Base-by-base conservation (phyloP, 2,888 invertebrate species). In the Marronus borbonicus region DNA sequence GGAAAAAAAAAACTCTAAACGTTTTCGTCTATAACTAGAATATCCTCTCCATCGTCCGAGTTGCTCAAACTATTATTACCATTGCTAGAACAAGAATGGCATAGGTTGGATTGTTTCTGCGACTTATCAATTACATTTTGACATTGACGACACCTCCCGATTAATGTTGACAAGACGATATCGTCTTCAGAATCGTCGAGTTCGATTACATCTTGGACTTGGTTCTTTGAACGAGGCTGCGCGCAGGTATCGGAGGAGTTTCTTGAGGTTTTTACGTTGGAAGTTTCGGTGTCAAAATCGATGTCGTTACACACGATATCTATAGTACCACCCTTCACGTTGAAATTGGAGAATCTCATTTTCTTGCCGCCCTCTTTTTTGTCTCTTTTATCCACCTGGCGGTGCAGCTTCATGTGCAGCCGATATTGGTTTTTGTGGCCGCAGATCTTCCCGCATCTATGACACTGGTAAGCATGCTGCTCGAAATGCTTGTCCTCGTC, bases 231-330 rank as follows among this genome's bases (percentile, higher is more conserved):
- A 10, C 7, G 17, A 8, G 20, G 4, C 65, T 66, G 39, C 3
- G 36, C 65, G 39, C 44, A 36, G n/a, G 36, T 3, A 12, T 2
- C n/a, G 4, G 60, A 24, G 24, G 4, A 5, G 4, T 60, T 24
- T 8, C 12, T 60, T 3, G 24, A 60, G 24, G 24, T 12, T 24
- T 68, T 24, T 0, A 14, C 24, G 50, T 39, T 20, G 28, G 62
- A 62, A 49, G 24, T 24, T 14, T 60, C 17, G 17, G n/a, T 69
- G 14, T 77, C 72, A 17, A 77, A 72, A 17, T 72, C 52, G 31
- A 77, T 77, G 39, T 77, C 77, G n/a, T 77, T 77, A 36, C 62
- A 77, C n/a, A 77, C 36, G 39, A 77, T 31, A 36, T 77, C 49
- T 5, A 77, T 4, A 7, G 62, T 28, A 1, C 72, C 77, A 1